Evolutionary conservation across 2,888 invertebrate species (phyloP).

Genomic region (Drosophila kuntzei): DNA sequence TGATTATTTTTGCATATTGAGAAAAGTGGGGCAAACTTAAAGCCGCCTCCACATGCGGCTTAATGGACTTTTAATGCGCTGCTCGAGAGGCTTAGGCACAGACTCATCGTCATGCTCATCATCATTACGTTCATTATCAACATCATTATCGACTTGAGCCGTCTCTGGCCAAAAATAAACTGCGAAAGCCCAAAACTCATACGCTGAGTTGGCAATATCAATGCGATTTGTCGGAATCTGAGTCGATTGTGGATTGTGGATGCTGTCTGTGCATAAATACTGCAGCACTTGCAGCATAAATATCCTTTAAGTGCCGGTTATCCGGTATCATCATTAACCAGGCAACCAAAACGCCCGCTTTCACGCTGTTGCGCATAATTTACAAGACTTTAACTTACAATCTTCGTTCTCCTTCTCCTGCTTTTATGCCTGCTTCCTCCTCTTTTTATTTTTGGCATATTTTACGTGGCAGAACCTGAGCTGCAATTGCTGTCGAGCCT

Average conservation of each 20-base stretch:
- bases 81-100: conserved; percentile 56
- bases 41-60: conserved; percentile 52
- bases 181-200: conserved; percentile 20
- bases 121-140: conserved; percentile 4
- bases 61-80: conserved; percentile 72
- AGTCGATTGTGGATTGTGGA: neutral
- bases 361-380: conserved; percentile 69
- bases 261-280: conserved; percentile 8
- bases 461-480: conserved; percentile 57
- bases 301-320: conserved; percentile 76
- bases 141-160: conserved; percentile 17
- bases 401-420: conserved; percentile 7
- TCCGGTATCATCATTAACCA: conserved; percentile 75
- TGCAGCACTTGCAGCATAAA: conserved; percentile 51
- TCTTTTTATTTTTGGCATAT: conserved; percentile 54
- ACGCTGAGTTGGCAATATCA: conserved; percentile 49
- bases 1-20: conserved; percentile 13
- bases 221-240: conserved; percentile 9
- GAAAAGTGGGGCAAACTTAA: conserved; percentile 75
- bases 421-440: neutral
- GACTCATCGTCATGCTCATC: conserved; percentile 8
- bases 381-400: conserved; percentile 35
- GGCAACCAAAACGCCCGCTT: conserved; percentile 70
- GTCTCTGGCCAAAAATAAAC: conserved; percentile 45
- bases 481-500: conserved; percentile 39